Evolutionary conservation across 2,888 invertebrate genomes (phyloP), one percentile per base, ranked within the genome.

Genomic region (Gastrophysa polygoni): DNA sequence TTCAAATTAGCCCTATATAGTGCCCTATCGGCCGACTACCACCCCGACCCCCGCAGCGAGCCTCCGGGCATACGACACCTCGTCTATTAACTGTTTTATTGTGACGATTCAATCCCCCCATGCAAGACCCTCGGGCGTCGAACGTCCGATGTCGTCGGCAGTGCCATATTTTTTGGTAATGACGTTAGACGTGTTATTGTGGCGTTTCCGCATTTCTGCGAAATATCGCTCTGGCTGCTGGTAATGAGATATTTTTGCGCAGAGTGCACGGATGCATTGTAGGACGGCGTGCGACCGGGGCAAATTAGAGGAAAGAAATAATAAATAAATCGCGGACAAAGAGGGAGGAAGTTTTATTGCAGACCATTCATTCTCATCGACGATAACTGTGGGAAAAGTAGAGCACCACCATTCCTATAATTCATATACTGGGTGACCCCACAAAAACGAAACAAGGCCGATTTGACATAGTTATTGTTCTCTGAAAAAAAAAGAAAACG

Each of bases 21-120:
- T 81, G 80, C 38, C 79, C 72, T 79, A 81, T 82, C 80, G 77
- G 72, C 72, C 73, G 74, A 75, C 74, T 69, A 71, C 71, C 73
- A 73, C 71, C 72, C 71, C 63, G 75, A 72, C 73, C 76, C 80
- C 79, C 73, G 77, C 69, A 73, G 80, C 73, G 74, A 74, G 76
- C 82, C 77, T 69, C 73, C 72, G 79, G 81, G 77, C 77, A 77
- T 74, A 74, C 79, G 81, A 82, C 82, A 82, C 82, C 82, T 81
- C 81, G 79, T 80, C 81, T 81, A 82, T 82, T 82, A 82, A 80
- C 81, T 79, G 79, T 81, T 81, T 81, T 81, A 82, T 82, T 81
- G 81, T 81, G 77, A 78, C 79, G 75, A 78, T 81, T 81, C 80
- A 80, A 80, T 81, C 77, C 79, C 78, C 75, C n/a, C 72, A 61